Conservation (phyloP, 2,888 invertebrate species). For the Nomada lathburiana region DNA sequence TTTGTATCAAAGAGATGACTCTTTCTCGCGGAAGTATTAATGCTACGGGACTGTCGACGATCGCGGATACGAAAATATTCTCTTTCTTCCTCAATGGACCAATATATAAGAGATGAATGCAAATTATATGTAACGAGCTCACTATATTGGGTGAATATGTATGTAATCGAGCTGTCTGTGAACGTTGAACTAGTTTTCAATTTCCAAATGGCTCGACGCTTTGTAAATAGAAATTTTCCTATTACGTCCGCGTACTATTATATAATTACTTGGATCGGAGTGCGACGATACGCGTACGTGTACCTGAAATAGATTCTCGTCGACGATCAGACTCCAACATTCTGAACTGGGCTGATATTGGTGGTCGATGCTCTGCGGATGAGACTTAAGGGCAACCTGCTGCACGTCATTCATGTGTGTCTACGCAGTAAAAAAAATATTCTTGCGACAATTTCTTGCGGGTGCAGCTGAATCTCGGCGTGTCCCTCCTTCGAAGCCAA, state of each 20-base stretch:
- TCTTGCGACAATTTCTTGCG: background rate
- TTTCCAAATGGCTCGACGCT: background rate
- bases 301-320: slow-evolving; percentile 81
- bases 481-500: background rate
- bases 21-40: no score
- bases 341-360: slow-evolving; percentile 75
- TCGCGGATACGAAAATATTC: background rate
- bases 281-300: slow-evolving; percentile 11
- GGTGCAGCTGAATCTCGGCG: no score
- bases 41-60: no score
- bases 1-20: no score
- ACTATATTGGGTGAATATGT: background rate
- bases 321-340: slow-evolving; percentile 81
- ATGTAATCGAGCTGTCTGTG: slow-evolving; percentile 20
- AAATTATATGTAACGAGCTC: background rate
- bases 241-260: slow-evolving; percentile 6
- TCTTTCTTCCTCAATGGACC: background rate
- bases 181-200: slow-evolving; percentile 27
- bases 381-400: slow-evolving; percentile 75
- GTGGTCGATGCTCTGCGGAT: slow-evolving; percentile 69
- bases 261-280: slow-evolving; percentile 39
- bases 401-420: slow-evolving; percentile 81
- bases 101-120: background rate
- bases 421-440: slow-evolving; percentile 29
- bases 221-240: slow-evolving; percentile 27